Evolutionary conservation across 2,797 vertebrate species (phyloP).

Genomic region (Hypotaenidia philippensis): DNA sequence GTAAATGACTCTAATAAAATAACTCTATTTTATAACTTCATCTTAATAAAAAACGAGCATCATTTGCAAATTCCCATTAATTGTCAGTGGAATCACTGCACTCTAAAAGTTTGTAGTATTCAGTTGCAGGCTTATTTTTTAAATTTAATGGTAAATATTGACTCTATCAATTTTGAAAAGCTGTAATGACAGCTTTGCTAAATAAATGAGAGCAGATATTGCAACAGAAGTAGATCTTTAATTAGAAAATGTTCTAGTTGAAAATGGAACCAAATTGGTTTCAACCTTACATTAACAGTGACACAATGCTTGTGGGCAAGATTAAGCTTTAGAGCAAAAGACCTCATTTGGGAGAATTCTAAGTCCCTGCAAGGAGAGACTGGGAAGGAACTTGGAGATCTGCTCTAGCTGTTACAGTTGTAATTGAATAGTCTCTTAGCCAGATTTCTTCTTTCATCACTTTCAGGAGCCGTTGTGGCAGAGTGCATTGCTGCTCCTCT

Average conservation of each 20-base stretch:
- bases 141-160: background rate
- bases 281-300: background rate
- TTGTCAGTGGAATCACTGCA: background rate
- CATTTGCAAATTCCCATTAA: background rate
- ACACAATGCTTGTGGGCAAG: background rate
- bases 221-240: background rate
- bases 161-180: background rate
- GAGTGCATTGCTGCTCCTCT: slow-evolving; percentile 25
- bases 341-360: background rate
- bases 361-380: background rate
- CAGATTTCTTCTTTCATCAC: slow-evolving; percentile 66
- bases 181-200: background rate
- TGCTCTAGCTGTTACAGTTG: slow-evolving; percentile 36
- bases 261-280: background rate
- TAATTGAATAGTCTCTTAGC: slow-evolving; percentile 50
- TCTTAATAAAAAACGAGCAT: background rate
- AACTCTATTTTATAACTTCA: background rate
- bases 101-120: background rate
- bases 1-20: background rate
- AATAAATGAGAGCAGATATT: background rate
- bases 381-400: background rate
- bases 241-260: slow-evolving; percentile 2
- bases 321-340: background rate
- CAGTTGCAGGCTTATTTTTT: slow-evolving; percentile 9
- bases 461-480: slow-evolving; percentile 31